These are phyloP conservation scores for Echinops telfairi DNA, from an alignment of 2,113 vertebrate species.

Conservation along the genomic window DNA sequence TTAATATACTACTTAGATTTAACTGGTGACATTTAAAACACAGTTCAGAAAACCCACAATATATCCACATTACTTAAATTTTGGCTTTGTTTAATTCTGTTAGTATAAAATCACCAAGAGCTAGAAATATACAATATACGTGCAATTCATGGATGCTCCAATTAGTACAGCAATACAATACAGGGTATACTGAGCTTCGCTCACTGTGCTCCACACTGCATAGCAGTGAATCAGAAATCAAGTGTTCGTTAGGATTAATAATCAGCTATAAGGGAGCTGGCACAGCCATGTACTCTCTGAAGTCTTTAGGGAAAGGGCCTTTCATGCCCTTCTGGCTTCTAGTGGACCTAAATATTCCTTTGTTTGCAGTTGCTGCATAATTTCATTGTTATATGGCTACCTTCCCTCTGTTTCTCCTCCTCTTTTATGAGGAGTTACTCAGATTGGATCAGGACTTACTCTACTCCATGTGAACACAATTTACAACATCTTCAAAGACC, in stretches of 20 bases:
- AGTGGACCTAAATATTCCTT: not conserved
- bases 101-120: slow-evolving; percentile 12
- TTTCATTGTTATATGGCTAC: not conserved
- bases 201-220: not conserved
- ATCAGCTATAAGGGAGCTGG: not conserved
- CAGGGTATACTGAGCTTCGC: not conserved
- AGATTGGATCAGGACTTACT: not conserved
- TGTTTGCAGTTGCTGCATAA: not conserved
- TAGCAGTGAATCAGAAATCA: not conserved
- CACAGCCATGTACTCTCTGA: not conserved
- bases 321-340: not conserved
- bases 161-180: not conserved
- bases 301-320: not conserved
- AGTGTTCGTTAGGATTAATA: not conserved
- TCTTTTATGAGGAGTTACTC: not conserved
- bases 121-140: not conserved
- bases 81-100: slow-evolving; percentile 19
- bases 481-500: not conserved
- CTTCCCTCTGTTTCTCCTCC: not conserved
- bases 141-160: slow-evolving; percentile 36
- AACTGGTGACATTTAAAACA: slow-evolving; percentile 49
- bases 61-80: slow-evolving; percentile 24
- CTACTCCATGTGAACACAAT: not conserved
- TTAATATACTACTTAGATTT: slow-evolving; percentile 39
- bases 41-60: slow-evolving; percentile 13